These are phyloP conservation scores for Tyria jacobaeae DNA, from an alignment of 2,888 invertebrate species.

Conservation along the genomic window DNA sequence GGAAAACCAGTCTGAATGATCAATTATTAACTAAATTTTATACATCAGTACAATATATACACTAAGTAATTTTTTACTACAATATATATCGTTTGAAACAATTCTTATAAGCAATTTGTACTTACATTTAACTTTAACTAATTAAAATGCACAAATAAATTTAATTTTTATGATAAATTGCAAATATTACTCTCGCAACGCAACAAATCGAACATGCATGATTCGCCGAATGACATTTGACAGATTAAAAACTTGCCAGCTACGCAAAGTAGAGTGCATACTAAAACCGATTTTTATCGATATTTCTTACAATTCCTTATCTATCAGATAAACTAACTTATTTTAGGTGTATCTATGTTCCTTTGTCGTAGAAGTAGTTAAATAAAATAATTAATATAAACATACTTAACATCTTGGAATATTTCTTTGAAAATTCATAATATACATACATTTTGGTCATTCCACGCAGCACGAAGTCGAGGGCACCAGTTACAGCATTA, in stretches of 20 bases:
- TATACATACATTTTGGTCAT: too few species aligned
- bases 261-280: constrained; percentile 18
- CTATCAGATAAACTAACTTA: too few species aligned
- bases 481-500: too few species aligned
- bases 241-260: constrained; percentile 47
- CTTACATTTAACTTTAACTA: constrained; percentile 49
- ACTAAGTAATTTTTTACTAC: constrained; percentile 9
- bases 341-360: too few species aligned
- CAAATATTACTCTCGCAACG: constrained; percentile 49
- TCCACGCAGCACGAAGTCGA: too few species aligned
- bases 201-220: constrained; percentile 67
- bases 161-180: constrained; percentile 47
- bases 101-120: constrained; percentile 24
- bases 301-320: too few species aligned
- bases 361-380: too few species aligned
- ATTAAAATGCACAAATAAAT: constrained; percentile 41
- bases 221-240: constrained; percentile 69
- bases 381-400: too few species aligned
- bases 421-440: too few species aligned
- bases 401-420: too few species aligned
- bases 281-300: constrained; percentile 34
- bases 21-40: constrained; percentile 57
- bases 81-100: background rate
- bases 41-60: constrained; percentile 25
- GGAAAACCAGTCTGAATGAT: constrained; percentile 70